Evolutionary conservation across 1,140 invertebrate species (phyloP), one percentile per base, ranked within the genome.

Genomic region (Camponotus floridanus): DNA sequence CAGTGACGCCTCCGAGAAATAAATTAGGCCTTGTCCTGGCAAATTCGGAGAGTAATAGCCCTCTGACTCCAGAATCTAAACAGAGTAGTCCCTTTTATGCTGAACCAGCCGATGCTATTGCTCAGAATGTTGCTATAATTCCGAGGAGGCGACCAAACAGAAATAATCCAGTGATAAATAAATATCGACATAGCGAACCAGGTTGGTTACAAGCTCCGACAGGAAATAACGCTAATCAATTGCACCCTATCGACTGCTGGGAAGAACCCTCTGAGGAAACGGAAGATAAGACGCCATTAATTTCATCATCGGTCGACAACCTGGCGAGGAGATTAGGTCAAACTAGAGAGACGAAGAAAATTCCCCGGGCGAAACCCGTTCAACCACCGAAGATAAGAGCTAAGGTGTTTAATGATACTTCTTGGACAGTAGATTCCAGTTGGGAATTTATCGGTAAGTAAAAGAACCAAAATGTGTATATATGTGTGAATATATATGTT

Each of bases 61-160:
- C 93, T 1, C 88, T 92, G 76, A 95, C 93, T 0, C 92, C 94
- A 3, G 94, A 95, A 39, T 94, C 94, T 31, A 97, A 97, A 88
- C 96, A 97, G 91, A 97, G 96, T 13, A 98, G 98, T 93, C 98
- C 98, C 0, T 98, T 98, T 90, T 99, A 99, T 93, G 98, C 98
- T 2, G 98, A 99, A 95, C 98, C 98, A 55, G 98, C 98, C 9
- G 98, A 99, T 95, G 97, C 98, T 21, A 96, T 99, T 33, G 95
- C 94, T 48, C 96, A 96, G 87, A 94, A 91, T 64, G 93, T 92
- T 15, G 93, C 94, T 1, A 94, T 95, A 21, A 95, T 96, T 13
- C 88, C 95, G 1, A 86, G 94, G 74, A 92, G 94, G 73, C 89
- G 93, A 87, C 84, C 91, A 42, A 91, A 92, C 64, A 92, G 91